These are phyloP conservation scores for Drosophila lacteicornis DNA, from an alignment of 1,140 invertebrate species.

Conservation along the genomic window DNA sequence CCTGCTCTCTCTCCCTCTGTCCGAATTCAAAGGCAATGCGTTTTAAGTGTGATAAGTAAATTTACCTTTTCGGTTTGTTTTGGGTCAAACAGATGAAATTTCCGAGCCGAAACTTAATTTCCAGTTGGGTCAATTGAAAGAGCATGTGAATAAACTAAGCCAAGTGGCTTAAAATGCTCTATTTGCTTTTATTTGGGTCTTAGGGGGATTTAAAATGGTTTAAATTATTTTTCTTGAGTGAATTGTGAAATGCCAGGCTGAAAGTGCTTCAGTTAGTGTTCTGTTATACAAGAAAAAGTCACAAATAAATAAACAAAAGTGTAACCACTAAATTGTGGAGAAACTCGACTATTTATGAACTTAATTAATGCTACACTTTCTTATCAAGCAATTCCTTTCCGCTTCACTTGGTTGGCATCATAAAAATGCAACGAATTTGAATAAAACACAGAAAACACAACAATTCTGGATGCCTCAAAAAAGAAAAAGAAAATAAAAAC, in stretches of 20 bases:
- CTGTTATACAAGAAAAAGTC: not conserved
- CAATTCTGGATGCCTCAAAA: constrained; percentile 2
- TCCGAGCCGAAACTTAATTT: constrained; percentile 33
- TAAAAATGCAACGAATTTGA: constrained; percentile 76
- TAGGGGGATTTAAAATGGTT: not conserved
- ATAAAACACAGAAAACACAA: constrained; percentile 48
- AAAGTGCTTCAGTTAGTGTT: not conserved
- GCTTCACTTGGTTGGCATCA: constrained; percentile 54
- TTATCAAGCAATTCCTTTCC: constrained; percentile 70
- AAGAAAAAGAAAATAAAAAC: not conserved
- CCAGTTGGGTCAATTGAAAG: constrained; percentile 13
- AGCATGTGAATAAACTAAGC: not conserved
- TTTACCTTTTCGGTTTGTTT: constrained; percentile 43
- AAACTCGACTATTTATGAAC: constrained; percentile 23
- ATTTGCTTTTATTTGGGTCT: not conserved
- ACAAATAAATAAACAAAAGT: not conserved
- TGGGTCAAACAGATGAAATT: constrained; percentile 25
- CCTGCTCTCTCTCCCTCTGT: no score
- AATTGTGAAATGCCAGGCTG: not conserved
- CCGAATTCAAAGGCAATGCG: constrained; percentile 19
- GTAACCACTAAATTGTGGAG: not conserved
- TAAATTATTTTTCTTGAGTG: not conserved
- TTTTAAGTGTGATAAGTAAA: constrained; percentile 58
- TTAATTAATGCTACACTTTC: constrained; percentile 50
- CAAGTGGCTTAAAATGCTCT: not conserved